Evolutionary conservation across 2,113 vertebrate genomes (phyloP), one percentile per base, ranked within the genome.

Genomic region (Lampris megalopsis): DNA sequence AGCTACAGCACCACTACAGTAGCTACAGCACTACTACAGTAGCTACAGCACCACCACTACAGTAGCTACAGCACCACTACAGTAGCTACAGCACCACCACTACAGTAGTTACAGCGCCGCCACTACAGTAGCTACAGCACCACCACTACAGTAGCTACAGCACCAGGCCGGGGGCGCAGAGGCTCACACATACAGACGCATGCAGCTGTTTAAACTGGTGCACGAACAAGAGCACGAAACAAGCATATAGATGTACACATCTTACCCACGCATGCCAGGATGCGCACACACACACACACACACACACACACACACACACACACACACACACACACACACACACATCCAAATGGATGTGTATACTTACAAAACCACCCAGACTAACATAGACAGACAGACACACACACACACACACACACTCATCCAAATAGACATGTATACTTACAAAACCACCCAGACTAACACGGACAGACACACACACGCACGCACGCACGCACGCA

Each of bases 261-360:
- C 24, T 24, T 24, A 24, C 24, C 24, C 41, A 9, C 36, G 37
- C 9, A 54, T 37, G 4, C 9, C 5, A 13, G 63, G 60, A 65
- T 66, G 68, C 53, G 56, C 40, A 63, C 40, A 52, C 63, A 64
- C 49, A 50, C 13, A 36, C 65, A 70, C 56, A 73, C 70, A 73
- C 74, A 68, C 57, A 9, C 64, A 66, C 42, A 45, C 41, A 9
- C 36, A 41, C 9, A 54, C 43, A 7, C 9, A 7, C 13, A 67
- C 63, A 65, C 69, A 71, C 53, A 60, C 40, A 63, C 40, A 52
- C 63, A 64, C 49, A 50, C 13, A 36, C 65, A 70, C 56, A 73
- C 70, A 73, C 24, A 24, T 24, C 24, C 24, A 24, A 24, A 24
- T 24, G 24, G 24, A 24, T 24, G 24, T 24, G 24, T 24, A 24